Percentiles rank a stretch among this genome's conserved stretches.
These are phyloP conservation scores for Sigmodon hispidus DNA, from an alignment of 2,113 vertebrate genomes.

Conservation along the genomic window DNA sequence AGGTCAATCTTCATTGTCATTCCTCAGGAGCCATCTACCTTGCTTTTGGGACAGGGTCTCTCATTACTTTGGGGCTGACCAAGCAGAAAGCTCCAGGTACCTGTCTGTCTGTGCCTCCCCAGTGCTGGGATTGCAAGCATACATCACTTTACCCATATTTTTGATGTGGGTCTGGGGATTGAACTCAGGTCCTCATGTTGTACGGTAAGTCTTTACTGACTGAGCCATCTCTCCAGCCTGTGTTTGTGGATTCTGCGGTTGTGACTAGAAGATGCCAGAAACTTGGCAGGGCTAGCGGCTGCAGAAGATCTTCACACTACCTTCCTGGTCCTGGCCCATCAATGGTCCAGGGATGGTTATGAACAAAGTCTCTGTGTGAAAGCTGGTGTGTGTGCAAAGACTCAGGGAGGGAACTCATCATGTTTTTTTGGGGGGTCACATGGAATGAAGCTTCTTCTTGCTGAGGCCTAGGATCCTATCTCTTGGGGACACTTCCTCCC, in stretches of 20 bases:
- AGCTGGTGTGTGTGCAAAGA: neutral
- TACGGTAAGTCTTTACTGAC: neutral
- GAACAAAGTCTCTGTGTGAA: neutral
- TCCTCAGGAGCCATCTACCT: neutral
- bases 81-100: neutral
- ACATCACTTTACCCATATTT: neutral
- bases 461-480: rapidly evolving
- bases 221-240: neutral
- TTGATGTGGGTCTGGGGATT: neutral
- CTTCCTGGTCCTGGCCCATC: neutral
- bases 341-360: rapidly evolving
- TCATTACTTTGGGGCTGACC: neutral
- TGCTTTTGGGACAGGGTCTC: neutral
- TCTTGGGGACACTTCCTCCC: neutral
- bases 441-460: neutral
- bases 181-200: neutral
- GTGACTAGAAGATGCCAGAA: neutral
- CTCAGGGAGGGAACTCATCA: neutral
- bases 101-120: neutral
- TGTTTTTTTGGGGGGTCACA: neutral
- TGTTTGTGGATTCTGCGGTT: neutral
- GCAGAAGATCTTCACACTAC: neutral
- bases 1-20: neutral
- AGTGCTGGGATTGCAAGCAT: neutral
- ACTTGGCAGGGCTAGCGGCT: neutral